These are phyloP conservation scores for Rhinoptilus africanus DNA, from an alignment of 2,113 vertebrate genomes.

Conservation along the genomic window DNA sequence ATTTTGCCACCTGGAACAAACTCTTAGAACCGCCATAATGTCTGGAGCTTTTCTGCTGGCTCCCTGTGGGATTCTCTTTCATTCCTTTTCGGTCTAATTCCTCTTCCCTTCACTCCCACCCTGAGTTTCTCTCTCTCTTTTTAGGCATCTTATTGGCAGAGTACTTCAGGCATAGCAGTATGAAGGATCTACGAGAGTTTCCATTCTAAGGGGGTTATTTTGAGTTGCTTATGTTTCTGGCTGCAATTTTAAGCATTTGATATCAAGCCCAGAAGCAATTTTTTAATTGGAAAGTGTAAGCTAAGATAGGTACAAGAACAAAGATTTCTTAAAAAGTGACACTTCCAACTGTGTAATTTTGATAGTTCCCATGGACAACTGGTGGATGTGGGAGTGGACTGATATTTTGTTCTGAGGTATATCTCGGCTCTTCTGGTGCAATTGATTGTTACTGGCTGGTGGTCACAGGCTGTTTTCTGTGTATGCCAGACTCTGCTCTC, in stretches of 20 bases:
- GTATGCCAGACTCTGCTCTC: background rate
- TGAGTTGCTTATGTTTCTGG: constrained; percentile 53
- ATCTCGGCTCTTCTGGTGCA: background rate
- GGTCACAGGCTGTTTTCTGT: background rate
- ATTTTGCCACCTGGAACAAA: constrained; percentile 54
- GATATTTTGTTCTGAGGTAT: background rate
- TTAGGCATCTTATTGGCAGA: constrained; percentile 47
- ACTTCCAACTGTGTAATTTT: background rate
- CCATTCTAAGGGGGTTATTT: constrained; percentile 48
- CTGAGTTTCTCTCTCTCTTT: constrained; percentile 43
- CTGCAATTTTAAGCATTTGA: constrained; percentile 46
- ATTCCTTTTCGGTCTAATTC: constrained; percentile 39
- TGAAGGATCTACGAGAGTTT: constrained; percentile 18
- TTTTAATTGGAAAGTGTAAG: constrained; percentile 57
- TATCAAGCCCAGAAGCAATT: constrained; percentile 58
- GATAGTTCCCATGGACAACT: background rate
- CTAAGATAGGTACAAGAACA: constrained; percentile 36
- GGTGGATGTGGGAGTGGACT: background rate
- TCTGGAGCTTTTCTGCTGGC: constrained; percentile 36
- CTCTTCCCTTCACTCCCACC: constrained; percentile 35
- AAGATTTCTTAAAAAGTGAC: constrained; percentile 16
- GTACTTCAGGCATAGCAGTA: background rate
- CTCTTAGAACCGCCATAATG: constrained; percentile 27
- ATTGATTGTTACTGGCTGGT: background rate
- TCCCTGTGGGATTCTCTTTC: constrained; percentile 51